Evolutionary conservation across 2,113 vertebrate species (phyloP).

Genomic region (Salminus brasiliensis): DNA sequence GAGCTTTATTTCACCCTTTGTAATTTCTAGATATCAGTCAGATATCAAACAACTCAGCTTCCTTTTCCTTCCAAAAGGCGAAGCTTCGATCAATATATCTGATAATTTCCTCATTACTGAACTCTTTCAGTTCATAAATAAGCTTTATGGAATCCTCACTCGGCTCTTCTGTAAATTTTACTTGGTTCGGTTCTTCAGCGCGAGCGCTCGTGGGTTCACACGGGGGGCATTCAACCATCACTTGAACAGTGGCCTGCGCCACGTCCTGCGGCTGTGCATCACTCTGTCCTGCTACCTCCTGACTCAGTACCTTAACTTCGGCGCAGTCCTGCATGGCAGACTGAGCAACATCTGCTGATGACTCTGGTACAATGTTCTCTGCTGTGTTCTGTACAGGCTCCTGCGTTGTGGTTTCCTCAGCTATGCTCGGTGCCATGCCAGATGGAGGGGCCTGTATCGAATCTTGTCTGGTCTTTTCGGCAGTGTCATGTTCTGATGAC

Average conservation of each 20-base stretch:
- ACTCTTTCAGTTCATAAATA: conserved; percentile 89
- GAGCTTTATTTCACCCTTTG: conserved; percentile 8
- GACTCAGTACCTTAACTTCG: not conserved
- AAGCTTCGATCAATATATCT: conserved; percentile 96
- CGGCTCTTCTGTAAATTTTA: conserved; percentile 49
- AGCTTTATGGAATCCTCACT: conserved; percentile 79
- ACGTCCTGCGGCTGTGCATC: conserved; percentile 13
- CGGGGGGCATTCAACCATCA: conserved; percentile 6
- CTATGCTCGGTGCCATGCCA: conserved; percentile 8
- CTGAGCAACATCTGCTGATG: not conserved
- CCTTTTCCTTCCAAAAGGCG: conserved; percentile 98
- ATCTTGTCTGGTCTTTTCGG: conserved; percentile 41
- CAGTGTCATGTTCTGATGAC: conserved; percentile 17
- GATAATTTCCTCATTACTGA: conserved; percentile 93
- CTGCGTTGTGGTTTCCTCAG: not conserved
- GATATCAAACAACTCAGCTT: conserved; percentile 89
- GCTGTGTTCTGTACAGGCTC: not conserved
- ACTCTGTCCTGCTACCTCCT: conserved; percentile 12
- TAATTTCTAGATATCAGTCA: conserved; percentile 65
- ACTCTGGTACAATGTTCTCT: not conserved
- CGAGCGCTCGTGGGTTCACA: not conserved
- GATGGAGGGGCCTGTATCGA: conserved; percentile 21
- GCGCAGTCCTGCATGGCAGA: not conserved
- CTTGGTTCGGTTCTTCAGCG: conserved; percentile 22
- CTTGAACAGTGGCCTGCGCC: conserved; percentile 19